These are phyloP conservation scores for Pogona vitticeps DNA, from an alignment of 2,113 vertebrate species.

Conservation along the genomic window DNA sequence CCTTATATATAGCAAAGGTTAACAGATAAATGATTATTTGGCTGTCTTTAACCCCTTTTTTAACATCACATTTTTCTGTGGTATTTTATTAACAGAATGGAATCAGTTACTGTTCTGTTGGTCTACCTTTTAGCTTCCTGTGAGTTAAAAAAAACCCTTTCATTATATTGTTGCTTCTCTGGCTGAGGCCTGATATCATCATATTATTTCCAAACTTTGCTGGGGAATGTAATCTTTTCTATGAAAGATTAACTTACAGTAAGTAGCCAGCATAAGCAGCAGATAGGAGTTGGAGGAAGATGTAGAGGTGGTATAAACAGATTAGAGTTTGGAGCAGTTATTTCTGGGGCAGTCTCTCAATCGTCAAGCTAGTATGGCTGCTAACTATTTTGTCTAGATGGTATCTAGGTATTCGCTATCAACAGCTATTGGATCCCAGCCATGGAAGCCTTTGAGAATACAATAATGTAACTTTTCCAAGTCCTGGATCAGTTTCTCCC, in stretches of 20 bases:
- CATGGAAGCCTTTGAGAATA: too few species aligned
- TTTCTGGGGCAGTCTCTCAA: too few species aligned
- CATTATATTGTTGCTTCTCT: not conserved
- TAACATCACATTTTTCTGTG: constrained; percentile 2
- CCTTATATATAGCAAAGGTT: constrained; percentile 9
- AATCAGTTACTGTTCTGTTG: not conserved
- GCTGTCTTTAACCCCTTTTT: not conserved
- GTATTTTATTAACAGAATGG: not conserved
- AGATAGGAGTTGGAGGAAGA: not conserved
- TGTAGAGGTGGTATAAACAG: too few species aligned
- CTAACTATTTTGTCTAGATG: too few species aligned
- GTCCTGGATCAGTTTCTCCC: not conserved
- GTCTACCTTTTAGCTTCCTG: not conserved
- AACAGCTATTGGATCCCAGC: too few species aligned
- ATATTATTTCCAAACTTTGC: not conserved
- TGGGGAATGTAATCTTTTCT: not conserved
- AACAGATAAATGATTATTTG: not conserved
- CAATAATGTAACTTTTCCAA: too few species aligned
- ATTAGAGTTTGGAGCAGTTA: too few species aligned
- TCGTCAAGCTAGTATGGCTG: too few species aligned
- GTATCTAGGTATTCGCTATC: too few species aligned
- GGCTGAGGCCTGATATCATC: constrained; percentile 9
- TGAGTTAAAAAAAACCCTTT: not conserved
- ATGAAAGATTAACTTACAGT: not conserved
- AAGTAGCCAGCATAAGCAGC: not conserved